Base-by-base conservation (phyloP, 92 coral and sea anemone genomes). In the Micromussa lordhowensis region DNA sequence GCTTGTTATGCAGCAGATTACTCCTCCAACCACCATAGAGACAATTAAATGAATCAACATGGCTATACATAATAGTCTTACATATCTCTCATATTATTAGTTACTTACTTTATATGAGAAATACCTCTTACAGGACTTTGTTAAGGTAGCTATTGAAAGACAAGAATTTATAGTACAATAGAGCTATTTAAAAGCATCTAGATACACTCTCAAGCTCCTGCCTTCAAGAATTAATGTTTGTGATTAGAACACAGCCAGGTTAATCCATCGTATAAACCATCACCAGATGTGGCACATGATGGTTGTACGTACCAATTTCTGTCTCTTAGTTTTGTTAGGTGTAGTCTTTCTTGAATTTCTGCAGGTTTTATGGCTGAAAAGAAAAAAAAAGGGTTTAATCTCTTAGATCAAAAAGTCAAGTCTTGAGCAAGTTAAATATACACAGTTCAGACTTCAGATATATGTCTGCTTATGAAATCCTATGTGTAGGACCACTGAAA, bases 301-400 rank as follows among this genome's bases (percentile, higher is more conserved):
- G 99, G 99, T 76, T 98, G 99, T 15, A 98, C 99, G 68, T 96
- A 98, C 99, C 99, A 98, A 68, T 96, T 98, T 84, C 98, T 88
- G 63, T 98, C 98, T 81, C 98, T 90, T 57, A 92, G 90, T 59
- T 84, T 86, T 77, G 95, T 83, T 44, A 98, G 94, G 70, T 93
- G 88, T 70, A 98, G 90, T 91, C 93, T 94, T 82, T 98, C 99
- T 90, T 98, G 98, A 70, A 98, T 82, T 93, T 98, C 98, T 85
- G 94, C 94, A 4, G 99, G 99, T 84, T 96, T 98, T 90, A 98
- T 89, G 15, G 99, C 99, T 98, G 85, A 17, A 88, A 91, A 54
- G 32, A 30, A 51, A 86, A 72, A 44, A 7, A 28, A 55, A 11
- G 35, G 68, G 15, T 28, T 29, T 54, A 21, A 29, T 7, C 38